Evolutionary conservation across 1,140 invertebrate genomes (phyloP), one percentile per base, ranked within the genome.

Genomic region (Calosoma granatense): DNA sequence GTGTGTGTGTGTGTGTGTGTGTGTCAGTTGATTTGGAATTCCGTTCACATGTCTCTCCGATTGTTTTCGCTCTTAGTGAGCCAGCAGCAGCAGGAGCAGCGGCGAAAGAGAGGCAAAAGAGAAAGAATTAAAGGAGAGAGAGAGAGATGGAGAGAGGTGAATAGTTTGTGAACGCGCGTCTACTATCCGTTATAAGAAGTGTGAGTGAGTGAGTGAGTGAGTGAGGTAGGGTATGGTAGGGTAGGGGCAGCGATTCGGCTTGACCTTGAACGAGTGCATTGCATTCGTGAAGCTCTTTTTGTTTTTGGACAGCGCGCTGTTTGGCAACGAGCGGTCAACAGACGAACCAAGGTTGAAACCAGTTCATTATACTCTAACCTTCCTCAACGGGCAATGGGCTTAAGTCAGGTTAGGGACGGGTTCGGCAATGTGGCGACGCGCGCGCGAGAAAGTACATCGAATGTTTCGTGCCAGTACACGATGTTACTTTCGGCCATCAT

Each of bases 211-310:
- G n/a, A n/a, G n/a, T n/a, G n/a, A n/a, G n/a, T n/a, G 26, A 6
- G 26, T 14, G 14, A 14, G 26, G 26, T 14, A 30, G 14, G n/a
- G n/a, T n/a, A n/a, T n/a, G n/a, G n/a, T n/a, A n/a, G 26, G 26
- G 26, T 30, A 14, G 4, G 26, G 6, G 26, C 14, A 4, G 41
- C 41, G 41, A 47, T 47, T 47, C 41, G 41, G 41, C 41, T 64
- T 68, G 67, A 65, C 68, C 68, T 70, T 70, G 68, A 70, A 68
- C 67, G 68, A 70, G 68, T 70, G 68, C 68, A 70, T 70, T 70
- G 68, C 68, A 47, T 70, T 67, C 66, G 60, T 57, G 41, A 57
- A 60, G 62, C 26, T 66, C 65, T 69, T 68, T 68, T 68, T 70
- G 67, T 68, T 70, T 70, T 70, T 70, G 64, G 68, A 64, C 63